Conservation (phyloP, 2,797 vertebrate species). For the Amblyraja radiata region DNA sequence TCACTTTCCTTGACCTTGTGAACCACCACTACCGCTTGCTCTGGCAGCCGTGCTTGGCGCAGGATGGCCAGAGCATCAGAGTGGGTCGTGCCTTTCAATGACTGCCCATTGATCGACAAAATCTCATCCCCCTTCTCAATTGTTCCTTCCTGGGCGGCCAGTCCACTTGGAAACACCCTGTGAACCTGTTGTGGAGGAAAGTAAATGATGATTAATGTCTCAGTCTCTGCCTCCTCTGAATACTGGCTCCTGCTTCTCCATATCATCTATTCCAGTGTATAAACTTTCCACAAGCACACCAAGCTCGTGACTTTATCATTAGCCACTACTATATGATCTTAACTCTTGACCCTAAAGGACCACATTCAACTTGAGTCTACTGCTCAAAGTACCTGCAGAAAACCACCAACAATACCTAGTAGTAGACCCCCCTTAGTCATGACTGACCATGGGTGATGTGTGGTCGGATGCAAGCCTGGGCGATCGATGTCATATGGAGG, state of each 20-base stretch:
- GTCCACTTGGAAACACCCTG: constrained; percentile 75
- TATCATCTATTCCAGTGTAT: background rate
- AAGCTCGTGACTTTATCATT: too few relatives aligned
- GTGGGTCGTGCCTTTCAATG: constrained; percentile 71
- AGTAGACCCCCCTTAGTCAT: too few relatives aligned
- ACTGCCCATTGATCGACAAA: constrained; percentile 86
- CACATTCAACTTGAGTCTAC: too few relatives aligned
- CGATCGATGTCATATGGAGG: too few relatives aligned
- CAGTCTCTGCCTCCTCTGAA: background rate
- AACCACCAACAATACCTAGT: too few relatives aligned
- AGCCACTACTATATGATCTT: too few relatives aligned
- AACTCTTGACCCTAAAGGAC: too few relatives aligned
- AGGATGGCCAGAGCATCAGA: constrained; percentile 67
- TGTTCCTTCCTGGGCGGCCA: constrained; percentile 86
- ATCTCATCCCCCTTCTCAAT: constrained; percentile 86
- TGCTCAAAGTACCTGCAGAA: too few relatives aligned
- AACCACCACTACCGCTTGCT: constrained; percentile 79
- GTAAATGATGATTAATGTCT: background rate
- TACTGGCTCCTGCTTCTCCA: background rate
- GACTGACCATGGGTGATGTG: too few relatives aligned
- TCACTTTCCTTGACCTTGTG: constrained; percentile 57
- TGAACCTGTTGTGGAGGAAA: constrained; percentile 66
- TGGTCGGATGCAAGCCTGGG: too few relatives aligned
- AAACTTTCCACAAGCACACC: background rate
- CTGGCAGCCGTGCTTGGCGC: constrained; percentile 69